Conservation (phyloP, 1,140 invertebrate genomes). For the Listronotus oregonensis region DNA sequence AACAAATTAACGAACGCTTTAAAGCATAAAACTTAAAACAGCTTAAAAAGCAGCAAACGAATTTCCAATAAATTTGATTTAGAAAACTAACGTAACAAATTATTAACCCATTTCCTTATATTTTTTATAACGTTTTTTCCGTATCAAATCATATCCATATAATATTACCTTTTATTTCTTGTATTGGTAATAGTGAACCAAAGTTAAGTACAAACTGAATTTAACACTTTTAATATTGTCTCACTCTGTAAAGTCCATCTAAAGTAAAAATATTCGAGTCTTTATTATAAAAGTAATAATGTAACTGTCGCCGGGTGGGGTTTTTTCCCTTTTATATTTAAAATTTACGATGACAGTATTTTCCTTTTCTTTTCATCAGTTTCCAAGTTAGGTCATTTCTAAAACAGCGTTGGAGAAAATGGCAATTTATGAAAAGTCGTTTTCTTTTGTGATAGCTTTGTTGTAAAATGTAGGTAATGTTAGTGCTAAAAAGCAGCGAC, state of each 20-base stretch:
- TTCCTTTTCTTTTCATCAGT: constrained; percentile 41
- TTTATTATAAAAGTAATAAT: constrained; percentile 47
- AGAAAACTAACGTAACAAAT: too few species aligned
- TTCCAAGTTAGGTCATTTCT: constrained; percentile 36
- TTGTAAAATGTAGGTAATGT: not conserved
- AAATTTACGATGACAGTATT: constrained; percentile 43
- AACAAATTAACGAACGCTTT: too few species aligned
- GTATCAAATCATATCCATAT: too few species aligned
- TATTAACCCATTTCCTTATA: too few species aligned
- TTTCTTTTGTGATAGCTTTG: constrained; percentile 19
- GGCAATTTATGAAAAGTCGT: constrained; percentile 35
- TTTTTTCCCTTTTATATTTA: constrained; percentile 46
- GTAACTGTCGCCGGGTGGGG: constrained; percentile 35
- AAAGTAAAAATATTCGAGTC: constrained; percentile 1
- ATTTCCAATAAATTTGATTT: too few species aligned
- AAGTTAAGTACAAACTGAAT: too few species aligned
- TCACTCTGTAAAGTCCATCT: not conserved
- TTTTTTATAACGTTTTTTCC: too few species aligned
- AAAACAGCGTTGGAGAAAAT: constrained; percentile 30
- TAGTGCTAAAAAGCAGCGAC: not conserved
- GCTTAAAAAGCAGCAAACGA: too few species aligned
- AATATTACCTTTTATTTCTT: too few species aligned
- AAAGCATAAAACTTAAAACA: too few species aligned
- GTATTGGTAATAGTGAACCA: too few species aligned
- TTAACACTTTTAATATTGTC: not conserved